These are phyloP conservation scores for Iphiclides podalirius DNA, from an alignment of 2,888 invertebrate species.

Conservation along the genomic window DNA sequence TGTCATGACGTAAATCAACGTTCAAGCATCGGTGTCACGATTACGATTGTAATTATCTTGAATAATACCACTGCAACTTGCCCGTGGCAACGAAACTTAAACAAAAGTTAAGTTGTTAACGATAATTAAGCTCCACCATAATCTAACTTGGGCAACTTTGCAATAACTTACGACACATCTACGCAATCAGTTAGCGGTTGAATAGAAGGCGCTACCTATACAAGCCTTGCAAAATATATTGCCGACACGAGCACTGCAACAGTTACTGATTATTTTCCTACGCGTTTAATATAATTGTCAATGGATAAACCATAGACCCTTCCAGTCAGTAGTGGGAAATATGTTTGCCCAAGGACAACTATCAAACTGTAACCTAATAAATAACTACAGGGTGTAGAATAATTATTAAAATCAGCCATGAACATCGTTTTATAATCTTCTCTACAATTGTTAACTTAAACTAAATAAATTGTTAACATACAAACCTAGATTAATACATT, in stretches of 20 bases:
- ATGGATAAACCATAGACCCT: too few relatives aligned
- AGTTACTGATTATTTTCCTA: not conserved
- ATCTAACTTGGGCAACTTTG: slow-evolving; percentile 6
- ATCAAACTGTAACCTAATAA: too few relatives aligned
- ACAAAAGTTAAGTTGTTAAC: not conserved
- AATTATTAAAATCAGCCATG: too few relatives aligned
- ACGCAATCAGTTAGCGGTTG: slow-evolving; percentile 2
- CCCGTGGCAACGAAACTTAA: not conserved
- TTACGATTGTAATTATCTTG: not conserved
- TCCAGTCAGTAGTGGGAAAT: too few relatives aligned
- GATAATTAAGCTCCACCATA: slow-evolving; percentile 5
- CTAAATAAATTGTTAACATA: too few relatives aligned
- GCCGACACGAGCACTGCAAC: not conserved
- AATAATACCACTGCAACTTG: not conserved
- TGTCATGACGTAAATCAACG: not conserved
- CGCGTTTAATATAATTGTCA: too few relatives aligned
- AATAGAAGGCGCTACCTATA: not conserved
- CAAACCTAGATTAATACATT: too few relatives aligned
- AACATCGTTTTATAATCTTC: too few relatives aligned
- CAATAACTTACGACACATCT: slow-evolving; percentile 8
- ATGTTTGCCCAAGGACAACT: too few relatives aligned
- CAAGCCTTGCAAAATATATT: not conserved
- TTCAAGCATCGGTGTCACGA: not conserved
- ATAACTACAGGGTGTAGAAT: too few relatives aligned
- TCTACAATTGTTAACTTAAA: too few relatives aligned